These are phyloP conservation scores for Tenualosa ilisha DNA, from an alignment of 2,797 vertebrate species.

Conservation along the genomic window DNA sequence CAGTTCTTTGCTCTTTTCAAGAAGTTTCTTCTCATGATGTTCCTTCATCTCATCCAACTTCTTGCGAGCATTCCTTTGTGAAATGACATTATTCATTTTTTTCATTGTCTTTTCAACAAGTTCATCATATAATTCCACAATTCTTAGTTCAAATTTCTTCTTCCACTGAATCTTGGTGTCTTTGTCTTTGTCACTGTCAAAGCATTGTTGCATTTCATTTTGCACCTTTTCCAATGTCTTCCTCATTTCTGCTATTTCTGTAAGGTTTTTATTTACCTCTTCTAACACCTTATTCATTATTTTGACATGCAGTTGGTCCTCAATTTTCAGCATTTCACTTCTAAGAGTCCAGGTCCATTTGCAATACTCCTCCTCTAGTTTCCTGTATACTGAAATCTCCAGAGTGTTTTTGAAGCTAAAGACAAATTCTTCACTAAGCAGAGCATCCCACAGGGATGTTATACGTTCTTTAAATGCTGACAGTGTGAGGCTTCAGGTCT, in stretches of 20 bases:
- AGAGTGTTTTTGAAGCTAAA: not conserved
- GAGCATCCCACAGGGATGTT: not conserved
- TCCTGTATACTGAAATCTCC: not conserved
- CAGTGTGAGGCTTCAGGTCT: conserved; percentile 51
- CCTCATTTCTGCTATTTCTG: too few relatives aligned
- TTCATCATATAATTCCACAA: not conserved
- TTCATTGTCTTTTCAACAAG: not conserved
- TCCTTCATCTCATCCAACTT: too few relatives aligned
- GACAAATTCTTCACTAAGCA: not conserved
- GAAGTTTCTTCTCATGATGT: too few relatives aligned
- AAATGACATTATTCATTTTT: not conserved
- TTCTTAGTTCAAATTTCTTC: not conserved
- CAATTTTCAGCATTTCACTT: not conserved
- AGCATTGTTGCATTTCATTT: not conserved
- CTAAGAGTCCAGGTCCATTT: not conserved
- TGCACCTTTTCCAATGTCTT: too few relatives aligned
- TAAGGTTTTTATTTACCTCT: too few relatives aligned
- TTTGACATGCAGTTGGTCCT: not conserved
- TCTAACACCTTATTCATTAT: too few relatives aligned
- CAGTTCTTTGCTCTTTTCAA: too few relatives aligned
- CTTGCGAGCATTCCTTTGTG: not conserved
- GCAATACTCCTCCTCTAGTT: not conserved
- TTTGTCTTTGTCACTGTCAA: not conserved
- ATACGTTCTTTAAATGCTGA: not conserved
- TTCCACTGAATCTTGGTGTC: not conserved